Base-by-base conservation (phyloP, 2,888 invertebrate species). In the Platycheirus rosarum region DNA sequence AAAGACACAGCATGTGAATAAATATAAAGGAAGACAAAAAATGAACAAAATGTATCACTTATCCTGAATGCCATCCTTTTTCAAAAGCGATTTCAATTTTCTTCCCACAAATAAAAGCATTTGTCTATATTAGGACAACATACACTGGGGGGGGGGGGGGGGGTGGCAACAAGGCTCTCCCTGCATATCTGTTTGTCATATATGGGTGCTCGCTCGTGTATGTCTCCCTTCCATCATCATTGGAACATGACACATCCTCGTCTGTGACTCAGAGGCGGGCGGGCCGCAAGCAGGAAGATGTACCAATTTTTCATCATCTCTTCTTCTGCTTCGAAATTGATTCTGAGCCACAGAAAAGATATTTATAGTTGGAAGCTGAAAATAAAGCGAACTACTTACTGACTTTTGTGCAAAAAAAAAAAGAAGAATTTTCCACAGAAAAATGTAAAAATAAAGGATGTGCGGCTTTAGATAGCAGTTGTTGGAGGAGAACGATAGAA, bases 61-160 rank as follows among this genome's bases (percentile, higher is more conserved):
- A 82, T 82, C 77, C 71, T 62, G 55, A 42, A 55, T 80, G 60
- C 46, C 44, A 77, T 82, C 46, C 60, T 63, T 77, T 62, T 71
- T 82, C 55, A 68, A 77, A n/a, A 77, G 71, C 82, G 82, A 82
- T 82, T 82, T 82, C 82, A 82, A 82, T 82, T 82, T 82, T 82
- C 82, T 77, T 82, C 63, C 44, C 77, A 55, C 82, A 82, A 77
- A 82, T 82, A 82, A 82, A 82, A 77, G 73, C 82, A 82, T 82
- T 82, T 82, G 76, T 82, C 77, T 82, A 53, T 82, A 77, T 66
- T 62, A 62, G 71, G 62, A 49, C 55, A 63, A 40, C 46, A 46
- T 18, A 8, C 42, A 13, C 7, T 23, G 13, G 18, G 9, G 18
- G 14, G 7, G 4, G 1, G 16, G 2, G 13, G 7, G 14, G 48